Evolutionary conservation across 2,888 invertebrate species (phyloP).

Genomic region (Didymodactylos carnosus): DNA sequence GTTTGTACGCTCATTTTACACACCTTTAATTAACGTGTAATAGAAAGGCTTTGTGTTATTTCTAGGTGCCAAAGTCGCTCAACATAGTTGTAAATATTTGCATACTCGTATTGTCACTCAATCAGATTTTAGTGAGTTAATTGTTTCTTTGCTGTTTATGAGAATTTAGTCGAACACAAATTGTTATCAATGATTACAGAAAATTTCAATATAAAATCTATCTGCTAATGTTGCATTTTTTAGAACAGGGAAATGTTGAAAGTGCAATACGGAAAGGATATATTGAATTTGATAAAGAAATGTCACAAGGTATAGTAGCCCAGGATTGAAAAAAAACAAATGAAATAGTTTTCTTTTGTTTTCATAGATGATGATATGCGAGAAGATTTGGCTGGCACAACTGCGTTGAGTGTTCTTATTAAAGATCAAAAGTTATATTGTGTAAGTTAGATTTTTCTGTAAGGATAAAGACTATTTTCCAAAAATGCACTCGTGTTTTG

Average conservation of each 20-base stretch:
- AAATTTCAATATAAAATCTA: too few species aligned
- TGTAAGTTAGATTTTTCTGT: constrained; percentile 39
- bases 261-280: constrained; percentile 71
- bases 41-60: background rate
- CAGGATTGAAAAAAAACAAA: constrained; percentile 29
- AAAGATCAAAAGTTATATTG: constrained; percentile 70
- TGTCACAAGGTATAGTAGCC: too few species aligned
- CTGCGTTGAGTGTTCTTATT: constrained; percentile 53
- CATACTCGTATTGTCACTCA: constrained; percentile 70
- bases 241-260: constrained; percentile 54
- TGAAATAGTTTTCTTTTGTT: constrained; percentile 11
- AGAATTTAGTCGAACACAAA: background rate
- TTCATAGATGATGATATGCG: constrained; percentile 60
- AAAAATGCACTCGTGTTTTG: background rate
- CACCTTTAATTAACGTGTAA: background rate
- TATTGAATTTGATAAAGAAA: constrained; percentile 71
- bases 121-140: constrained; percentile 45
- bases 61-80: constrained; percentile 70
- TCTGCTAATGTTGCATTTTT: constrained; percentile 8
- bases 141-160: background rate
- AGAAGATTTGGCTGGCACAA: constrained; percentile 80
- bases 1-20: too few species aligned
- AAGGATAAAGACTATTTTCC: background rate
- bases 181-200: too few species aligned
- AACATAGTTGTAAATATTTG: constrained; percentile 79